These are phyloP conservation scores for Unio delphinus DNA, from an alignment of 2,888 invertebrate genomes.

Conservation along the genomic window DNA sequence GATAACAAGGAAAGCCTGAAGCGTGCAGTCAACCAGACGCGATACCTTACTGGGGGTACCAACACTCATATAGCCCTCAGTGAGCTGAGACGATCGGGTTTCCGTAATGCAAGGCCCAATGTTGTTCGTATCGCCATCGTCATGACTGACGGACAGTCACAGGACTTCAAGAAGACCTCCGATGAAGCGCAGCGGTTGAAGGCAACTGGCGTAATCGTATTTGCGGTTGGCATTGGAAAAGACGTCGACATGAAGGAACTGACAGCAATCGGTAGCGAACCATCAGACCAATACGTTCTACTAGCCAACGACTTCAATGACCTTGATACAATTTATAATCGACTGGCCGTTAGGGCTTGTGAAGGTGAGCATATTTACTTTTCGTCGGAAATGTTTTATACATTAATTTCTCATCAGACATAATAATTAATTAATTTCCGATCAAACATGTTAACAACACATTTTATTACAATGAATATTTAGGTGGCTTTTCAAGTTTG, in stretches of 20 bases:
- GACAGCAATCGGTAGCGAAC: constrained; percentile 34
- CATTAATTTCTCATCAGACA: no score
- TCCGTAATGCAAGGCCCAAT: constrained; percentile 2
- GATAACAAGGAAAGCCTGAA: constrained; percentile 3
- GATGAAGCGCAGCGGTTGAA: constrained; percentile 7
- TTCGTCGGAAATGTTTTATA: no score
- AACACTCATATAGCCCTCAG: constrained; percentile 10
- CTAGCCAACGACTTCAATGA: constrained; percentile 9
- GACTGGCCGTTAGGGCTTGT: constrained; percentile 8
- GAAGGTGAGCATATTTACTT: not conserved
- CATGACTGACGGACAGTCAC: constrained; percentile 15
- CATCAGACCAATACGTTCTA: constrained; percentile 28
- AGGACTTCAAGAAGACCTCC: constrained; percentile 4
- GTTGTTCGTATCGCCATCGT: constrained; percentile 14
- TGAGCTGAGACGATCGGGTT: not conserved
- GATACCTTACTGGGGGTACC: constrained; percentile 12
- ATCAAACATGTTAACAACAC: no score
- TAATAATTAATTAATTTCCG: no score
- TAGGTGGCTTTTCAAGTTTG: no score
- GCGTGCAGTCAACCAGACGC: constrained; percentile 1
- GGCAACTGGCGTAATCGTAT: constrained; percentile 10
- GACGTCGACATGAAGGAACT: constrained; percentile 22
- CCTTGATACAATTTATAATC: constrained; percentile 4
- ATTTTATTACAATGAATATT: no score
- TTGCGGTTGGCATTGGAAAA: constrained; percentile 17